Percentiles rank a stretch among this genome's conserved stretches.
phyloP scores from a whole-genome alignment of 2,888 invertebrate genomes.

The Andrena bucephala region DNA sequence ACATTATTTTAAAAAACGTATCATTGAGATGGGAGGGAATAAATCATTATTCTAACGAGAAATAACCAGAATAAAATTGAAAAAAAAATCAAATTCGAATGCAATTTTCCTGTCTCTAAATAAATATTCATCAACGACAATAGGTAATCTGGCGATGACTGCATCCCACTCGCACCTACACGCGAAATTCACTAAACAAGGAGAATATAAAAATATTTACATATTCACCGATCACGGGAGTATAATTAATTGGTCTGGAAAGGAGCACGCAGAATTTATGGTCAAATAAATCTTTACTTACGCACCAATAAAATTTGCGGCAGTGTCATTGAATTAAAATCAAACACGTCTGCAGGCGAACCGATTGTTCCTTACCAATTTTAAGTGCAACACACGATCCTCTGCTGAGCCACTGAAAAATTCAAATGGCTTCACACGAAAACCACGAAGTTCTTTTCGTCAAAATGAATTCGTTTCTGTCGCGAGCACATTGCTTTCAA shows the following conservation, averaged over 20 bases:
- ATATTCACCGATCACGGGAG: too few species aligned
- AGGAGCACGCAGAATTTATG: too few species aligned
- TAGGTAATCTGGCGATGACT: background rate
- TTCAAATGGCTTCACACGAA: too few species aligned
- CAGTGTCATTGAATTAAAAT: background rate
- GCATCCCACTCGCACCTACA: background rate
- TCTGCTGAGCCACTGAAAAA: too few species aligned
- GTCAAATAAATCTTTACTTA: background rate
- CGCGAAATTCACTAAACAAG: too few species aligned
- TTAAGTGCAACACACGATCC: background rate
- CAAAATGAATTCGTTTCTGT: background rate
- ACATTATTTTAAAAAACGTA: background rate
- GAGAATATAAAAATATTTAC: background rate
- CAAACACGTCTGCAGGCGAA: background rate
- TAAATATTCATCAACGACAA: constrained; percentile 3
- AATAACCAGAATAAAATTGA: background rate
- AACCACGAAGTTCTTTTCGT: background rate
- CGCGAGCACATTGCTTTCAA: background rate
- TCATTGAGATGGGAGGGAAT: background rate
- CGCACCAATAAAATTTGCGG: too few species aligned
- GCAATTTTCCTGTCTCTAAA: background rate
- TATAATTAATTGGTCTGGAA: too few species aligned
- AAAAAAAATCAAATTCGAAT: background rate
- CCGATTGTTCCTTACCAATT: background rate
- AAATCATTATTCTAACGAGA: background rate